Percentiles rank a stretch among this genome's conserved stretches.
phyloP scores from a whole-genome alignment of 1,140 invertebrate genomes.

The Drosophila micromelanica region DNA sequence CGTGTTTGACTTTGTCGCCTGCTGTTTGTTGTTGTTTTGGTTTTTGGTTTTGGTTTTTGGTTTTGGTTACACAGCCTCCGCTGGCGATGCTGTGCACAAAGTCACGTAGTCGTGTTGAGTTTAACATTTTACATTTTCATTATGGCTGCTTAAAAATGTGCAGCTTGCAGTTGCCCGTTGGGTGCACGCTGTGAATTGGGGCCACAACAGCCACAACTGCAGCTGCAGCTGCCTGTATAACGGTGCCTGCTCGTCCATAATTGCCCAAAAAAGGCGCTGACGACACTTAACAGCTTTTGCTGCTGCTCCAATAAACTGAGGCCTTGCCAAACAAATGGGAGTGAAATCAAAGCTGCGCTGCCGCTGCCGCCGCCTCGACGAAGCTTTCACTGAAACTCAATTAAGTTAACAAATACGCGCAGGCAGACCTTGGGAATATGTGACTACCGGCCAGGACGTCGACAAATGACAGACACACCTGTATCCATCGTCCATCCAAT shows the following conservation, averaged over 20 bases:
- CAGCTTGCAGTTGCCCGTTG: slow-evolving; percentile 28
- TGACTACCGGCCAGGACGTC: slow-evolving; percentile 24
- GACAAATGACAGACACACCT: slow-evolving; percentile 40
- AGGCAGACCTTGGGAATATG: slow-evolving; percentile 11
- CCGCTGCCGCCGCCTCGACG: slow-evolving; percentile 5
- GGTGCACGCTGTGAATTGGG: slow-evolving; percentile 36
- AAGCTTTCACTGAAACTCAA: slow-evolving; percentile 58
- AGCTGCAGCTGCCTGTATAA: slow-evolving; percentile 19
- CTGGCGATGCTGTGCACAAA: slow-evolving; percentile 60
- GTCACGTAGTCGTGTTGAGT: slow-evolving; percentile 64
- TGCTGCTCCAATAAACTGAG: slow-evolving; percentile 22
- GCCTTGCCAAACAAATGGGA: slow-evolving; percentile 20
- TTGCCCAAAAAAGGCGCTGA: slow-evolving; percentile 51
- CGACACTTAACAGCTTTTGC: slow-evolving; percentile 37
- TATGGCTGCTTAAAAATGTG: slow-evolving; percentile 62
- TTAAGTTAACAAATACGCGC: slow-evolving; percentile 53
- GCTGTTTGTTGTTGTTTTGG: slow-evolving; percentile 9
- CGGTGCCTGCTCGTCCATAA: slow-evolving; percentile 30
- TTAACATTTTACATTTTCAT: slow-evolving; percentile 59
- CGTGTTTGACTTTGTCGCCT: slow-evolving; percentile 32
- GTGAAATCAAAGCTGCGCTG: slow-evolving; percentile 37
- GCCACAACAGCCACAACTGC: slow-evolving; percentile 8
- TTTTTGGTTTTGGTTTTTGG: slow-evolving; percentile 30
- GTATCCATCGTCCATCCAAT: neutral
- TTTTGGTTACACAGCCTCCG: slow-evolving; percentile 24